Conservation (phyloP, 2,888 invertebrate genomes). For the Patella ulyssiponensis region DNA sequence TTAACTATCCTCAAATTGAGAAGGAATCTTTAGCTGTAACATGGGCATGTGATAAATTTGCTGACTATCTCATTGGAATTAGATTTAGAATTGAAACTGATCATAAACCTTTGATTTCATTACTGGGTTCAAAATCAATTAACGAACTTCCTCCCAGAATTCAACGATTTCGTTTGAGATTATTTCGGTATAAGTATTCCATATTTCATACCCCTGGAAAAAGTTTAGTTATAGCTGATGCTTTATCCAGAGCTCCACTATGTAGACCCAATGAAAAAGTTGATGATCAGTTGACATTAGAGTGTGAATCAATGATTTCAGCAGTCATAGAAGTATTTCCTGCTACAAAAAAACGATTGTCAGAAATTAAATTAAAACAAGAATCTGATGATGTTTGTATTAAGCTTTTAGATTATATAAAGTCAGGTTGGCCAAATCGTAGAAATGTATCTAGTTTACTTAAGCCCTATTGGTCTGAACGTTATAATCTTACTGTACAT, state of each 20-base stretch:
- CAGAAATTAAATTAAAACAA: neutral
- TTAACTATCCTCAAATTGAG: constrained; percentile 10
- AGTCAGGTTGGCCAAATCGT: neutral
- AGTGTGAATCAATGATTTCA: neutral
- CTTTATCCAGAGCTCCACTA: neutral
- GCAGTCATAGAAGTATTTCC: neutral
- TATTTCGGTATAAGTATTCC: constrained; percentile 28
- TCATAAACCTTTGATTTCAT: constrained; percentile 10
- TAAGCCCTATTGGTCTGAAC: neutral
- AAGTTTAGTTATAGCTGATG: constrained; percentile 30
- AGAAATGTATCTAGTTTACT: neutral
- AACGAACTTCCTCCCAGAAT: constrained; percentile 24
- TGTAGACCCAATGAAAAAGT: neutral
- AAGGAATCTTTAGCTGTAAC: constrained; percentile 17
- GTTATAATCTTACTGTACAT: constrained; percentile 14
- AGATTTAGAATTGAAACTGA: constrained; percentile 6
- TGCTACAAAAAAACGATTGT: neutral
- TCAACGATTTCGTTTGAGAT: constrained; percentile 27
- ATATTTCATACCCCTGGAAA: constrained; percentile 28
- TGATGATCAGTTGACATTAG: neutral
- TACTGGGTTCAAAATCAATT: neutral
- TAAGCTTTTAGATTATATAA: neutral
- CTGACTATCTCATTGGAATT: constrained; percentile 19
- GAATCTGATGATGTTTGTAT: neutral
- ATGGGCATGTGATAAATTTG: constrained; percentile 27